phyloP scores from a whole-genome alignment of 2,888 invertebrate species.

The Hypomecis atomaria region DNA sequence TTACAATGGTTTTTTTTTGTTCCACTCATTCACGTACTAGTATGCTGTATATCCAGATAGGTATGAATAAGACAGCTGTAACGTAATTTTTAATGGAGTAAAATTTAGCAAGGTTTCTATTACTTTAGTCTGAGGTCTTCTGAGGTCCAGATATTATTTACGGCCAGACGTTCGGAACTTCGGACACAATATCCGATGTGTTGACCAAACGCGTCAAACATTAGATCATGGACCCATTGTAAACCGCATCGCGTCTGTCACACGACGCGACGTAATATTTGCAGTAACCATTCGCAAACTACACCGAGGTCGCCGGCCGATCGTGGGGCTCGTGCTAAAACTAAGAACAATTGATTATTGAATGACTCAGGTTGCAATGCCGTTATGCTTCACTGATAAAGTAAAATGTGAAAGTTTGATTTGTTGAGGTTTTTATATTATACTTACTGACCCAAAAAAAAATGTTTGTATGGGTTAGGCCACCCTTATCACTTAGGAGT shows the following conservation, averaged over 20 bases:
- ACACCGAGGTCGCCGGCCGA: slow-evolving; percentile 19
- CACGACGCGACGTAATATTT: slow-evolving; percentile 22
- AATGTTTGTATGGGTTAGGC: no score
- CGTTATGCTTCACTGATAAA: slow-evolving; percentile 10
- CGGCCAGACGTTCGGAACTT: not conserved
- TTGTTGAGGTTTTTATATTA: not conserved
- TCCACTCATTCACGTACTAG: no score
- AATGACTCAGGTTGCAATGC: slow-evolving; percentile 1
- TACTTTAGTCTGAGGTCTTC: no score
- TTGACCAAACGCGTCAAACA: slow-evolving; percentile 13
- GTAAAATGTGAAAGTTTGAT: not conserved
- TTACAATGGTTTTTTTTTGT: no score
- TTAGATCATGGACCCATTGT: slow-evolving; percentile 23
- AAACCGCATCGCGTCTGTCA: slow-evolving; percentile 25
- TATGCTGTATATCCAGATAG: no score
- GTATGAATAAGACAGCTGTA: no score
- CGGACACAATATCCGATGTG: slow-evolving; percentile 8
- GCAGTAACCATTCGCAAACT: slow-evolving; percentile 23
- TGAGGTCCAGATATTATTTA: no score
- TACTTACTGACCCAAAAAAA: no score
- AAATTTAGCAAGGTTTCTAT: no score
- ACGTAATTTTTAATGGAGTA: no score
- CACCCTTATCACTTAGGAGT: no score
- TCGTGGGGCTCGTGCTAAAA: slow-evolving; percentile 14
- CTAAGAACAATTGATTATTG: slow-evolving; percentile 20